Percentiles rank a stretch among this genome's conserved stretches.
Evolutionary conservation across 2,797 vertebrate genomes (phyloP).

Genomic region (Acrocephalus scirpaceus): DNA sequence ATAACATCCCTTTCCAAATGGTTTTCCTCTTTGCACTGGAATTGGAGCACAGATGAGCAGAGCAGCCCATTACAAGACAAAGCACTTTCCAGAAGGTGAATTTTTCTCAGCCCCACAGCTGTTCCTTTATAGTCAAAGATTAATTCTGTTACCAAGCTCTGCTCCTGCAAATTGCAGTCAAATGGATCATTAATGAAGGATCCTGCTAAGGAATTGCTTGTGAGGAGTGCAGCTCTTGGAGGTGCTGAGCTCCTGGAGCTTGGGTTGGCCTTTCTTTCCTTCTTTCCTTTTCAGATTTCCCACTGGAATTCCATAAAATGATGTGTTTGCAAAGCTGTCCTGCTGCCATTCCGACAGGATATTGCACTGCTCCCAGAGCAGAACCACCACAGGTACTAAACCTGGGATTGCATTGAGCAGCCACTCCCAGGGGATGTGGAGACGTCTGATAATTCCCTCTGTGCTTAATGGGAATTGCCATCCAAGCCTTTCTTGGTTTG

Average conservation of each 20-base stretch:
- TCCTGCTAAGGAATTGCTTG: background rate
- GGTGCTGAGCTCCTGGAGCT: conserved; percentile 23
- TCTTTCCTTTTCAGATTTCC: background rate
- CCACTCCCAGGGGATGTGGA: background rate
- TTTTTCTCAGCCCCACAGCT: conserved; percentile 11
- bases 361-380: background rate
- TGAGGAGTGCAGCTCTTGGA: background rate
- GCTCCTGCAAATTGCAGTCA: background rate
- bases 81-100: conserved; percentile 46
- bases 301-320: background rate
- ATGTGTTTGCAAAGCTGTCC: background rate
- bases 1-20: conserved; percentile 56
- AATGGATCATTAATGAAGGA: background rate
- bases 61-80: conserved; percentile 18
- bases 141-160: background rate
- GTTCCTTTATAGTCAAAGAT: background rate
- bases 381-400: background rate
- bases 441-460: background rate
- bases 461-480: background rate
- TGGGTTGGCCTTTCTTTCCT: background rate
- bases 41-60: conserved; percentile 5
- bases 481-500: background rate
- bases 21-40: conserved; percentile 51
- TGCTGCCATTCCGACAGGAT: background rate
- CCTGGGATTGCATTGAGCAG: background rate